Conservation (phyloP, 2,888 invertebrate species). For the Lasioglossum calceatum region DNA sequence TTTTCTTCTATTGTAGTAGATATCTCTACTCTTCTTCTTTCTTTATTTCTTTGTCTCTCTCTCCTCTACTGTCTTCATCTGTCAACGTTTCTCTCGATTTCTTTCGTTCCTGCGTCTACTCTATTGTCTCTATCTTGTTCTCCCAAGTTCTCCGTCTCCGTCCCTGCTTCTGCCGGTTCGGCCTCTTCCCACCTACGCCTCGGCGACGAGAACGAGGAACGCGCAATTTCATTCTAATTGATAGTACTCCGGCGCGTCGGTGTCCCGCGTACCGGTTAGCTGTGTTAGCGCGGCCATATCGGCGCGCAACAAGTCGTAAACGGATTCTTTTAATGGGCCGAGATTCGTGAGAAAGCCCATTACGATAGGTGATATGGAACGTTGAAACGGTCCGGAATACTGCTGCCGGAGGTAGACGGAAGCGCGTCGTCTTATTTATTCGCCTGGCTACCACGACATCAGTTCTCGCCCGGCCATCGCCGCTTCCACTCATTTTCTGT, state of each 20-base stretch:
- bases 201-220: slow-evolving; percentile 58
- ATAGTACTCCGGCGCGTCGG: slow-evolving; percentile 57
- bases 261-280: slow-evolving; percentile 57
- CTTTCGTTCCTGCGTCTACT: neutral
- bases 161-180: neutral
- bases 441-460: slow-evolving; percentile 35
- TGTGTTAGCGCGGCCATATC: slow-evolving; percentile 43
- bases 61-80: neutral
- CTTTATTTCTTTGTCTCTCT: neutral
- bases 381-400: slow-evolving; percentile 54
- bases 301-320: slow-evolving; percentile 62
- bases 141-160: neutral
- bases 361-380: slow-evolving; percentile 61
- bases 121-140: neutral
- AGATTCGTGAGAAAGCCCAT: slow-evolving; percentile 60
- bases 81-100: neutral
- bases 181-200: slow-evolving; percentile 62
- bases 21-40: neutral
- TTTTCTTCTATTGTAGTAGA: neutral
- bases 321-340: slow-evolving; percentile 55
- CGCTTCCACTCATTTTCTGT: slow-evolving; percentile 14
- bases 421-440: slow-evolving; percentile 55
- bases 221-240: slow-evolving; percentile 73
- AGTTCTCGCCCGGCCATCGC: slow-evolving; percentile 15
- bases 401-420: slow-evolving; percentile 51